Evolutionary conservation across 1,140 invertebrate genomes (phyloP).

Genomic region (Bombus picipes): DNA sequence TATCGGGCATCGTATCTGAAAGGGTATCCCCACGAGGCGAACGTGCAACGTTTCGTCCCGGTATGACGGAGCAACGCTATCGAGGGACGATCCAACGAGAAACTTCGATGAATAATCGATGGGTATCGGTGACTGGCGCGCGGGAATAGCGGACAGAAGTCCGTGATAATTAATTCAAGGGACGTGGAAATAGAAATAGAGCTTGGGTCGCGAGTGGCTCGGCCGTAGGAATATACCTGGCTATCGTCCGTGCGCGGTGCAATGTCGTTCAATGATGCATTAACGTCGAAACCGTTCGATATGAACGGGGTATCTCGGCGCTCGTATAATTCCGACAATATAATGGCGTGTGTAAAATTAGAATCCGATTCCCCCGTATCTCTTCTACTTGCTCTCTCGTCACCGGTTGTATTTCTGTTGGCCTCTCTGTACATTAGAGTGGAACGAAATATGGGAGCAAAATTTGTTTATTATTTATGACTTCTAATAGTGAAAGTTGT

Average conservation of each 20-base stretch:
- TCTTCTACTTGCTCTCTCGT: neutral
- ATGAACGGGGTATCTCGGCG: constrained; percentile 20
- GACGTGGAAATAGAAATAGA: constrained; percentile 56
- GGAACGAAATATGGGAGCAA: no score
- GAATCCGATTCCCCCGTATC: constrained; percentile 34
- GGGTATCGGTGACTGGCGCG: constrained; percentile 49
- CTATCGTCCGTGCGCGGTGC: neutral
- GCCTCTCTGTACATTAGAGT: no score
- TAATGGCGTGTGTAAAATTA: constrained; percentile 46
- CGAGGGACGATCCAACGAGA: constrained; percentile 29
- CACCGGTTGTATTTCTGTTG: no score
- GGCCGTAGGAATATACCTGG: neutral
- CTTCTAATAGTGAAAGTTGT: no score
- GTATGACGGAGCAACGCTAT: constrained; percentile 9
- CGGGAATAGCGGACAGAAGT: constrained; percentile 45
- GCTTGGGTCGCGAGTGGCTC: neutral
- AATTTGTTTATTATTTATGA: no score
- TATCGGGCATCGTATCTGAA: constrained; percentile 11
- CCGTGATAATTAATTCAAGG: constrained; percentile 55
- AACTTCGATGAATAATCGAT: constrained; percentile 55
- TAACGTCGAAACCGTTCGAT: constrained; percentile 29
- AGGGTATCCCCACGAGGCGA: neutral
- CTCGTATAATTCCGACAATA: constrained; percentile 31
- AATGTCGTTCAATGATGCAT: constrained; percentile 49
- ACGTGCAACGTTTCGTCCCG: neutral